Conservation (phyloP, 23 tunicate genomes). For the Trididemnum nubilum region DNA sequence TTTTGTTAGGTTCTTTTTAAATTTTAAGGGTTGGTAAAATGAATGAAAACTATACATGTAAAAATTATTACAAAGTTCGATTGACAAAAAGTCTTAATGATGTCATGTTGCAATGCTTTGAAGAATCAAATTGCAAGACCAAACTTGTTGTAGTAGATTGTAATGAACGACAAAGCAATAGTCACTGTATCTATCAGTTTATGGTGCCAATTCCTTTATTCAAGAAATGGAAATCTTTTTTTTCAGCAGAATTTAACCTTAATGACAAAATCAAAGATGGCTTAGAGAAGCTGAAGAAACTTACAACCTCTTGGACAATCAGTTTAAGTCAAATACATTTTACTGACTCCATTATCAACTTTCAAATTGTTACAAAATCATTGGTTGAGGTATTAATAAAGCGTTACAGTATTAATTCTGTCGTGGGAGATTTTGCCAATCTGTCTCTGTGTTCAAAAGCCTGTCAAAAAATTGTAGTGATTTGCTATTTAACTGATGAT, state of each 20-base stretch:
- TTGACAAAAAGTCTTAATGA: background rate
- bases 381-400: background rate
- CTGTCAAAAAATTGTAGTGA: background rate
- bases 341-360: background rate
- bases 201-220: constrained; percentile 7
- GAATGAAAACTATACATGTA: background rate
- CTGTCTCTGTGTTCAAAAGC: background rate
- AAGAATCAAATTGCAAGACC: too few species aligned
- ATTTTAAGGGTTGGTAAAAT: too few species aligned
- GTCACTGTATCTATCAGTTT: background rate
- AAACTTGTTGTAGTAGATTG: constrained; percentile 2
- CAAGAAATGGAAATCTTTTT: constrained; percentile 2
- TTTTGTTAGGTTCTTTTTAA: background rate
- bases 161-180: background rate
- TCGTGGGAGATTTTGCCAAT: too few species aligned
- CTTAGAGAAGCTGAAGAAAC: background rate
- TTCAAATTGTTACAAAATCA: background rate
- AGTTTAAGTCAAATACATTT: background rate
- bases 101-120: too few species aligned
- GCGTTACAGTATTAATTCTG: too few species aligned
- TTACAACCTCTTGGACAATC: background rate
- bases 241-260: background rate
- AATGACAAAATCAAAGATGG: background rate
- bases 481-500: constrained; percentile 8
- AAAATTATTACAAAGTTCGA: background rate